Evolutionary conservation across 2,797 vertebrate species (phyloP), one percentile per base, ranked within the genome.

Genomic region (Tragelaphus oryx): DNA sequence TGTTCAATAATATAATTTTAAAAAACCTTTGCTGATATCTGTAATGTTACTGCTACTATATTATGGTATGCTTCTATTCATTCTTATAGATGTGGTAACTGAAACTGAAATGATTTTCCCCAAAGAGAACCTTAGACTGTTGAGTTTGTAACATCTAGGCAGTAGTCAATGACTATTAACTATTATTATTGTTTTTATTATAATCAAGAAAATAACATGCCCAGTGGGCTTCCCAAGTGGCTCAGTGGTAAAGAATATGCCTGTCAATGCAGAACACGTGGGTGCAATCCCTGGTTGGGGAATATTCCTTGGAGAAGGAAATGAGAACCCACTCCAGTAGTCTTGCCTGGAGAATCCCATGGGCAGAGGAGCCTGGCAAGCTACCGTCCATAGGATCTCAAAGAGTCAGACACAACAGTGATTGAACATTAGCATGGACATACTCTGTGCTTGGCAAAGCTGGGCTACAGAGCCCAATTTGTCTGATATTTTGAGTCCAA

Each of bases 181-280:
- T 79, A 37, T 50, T 87, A 52, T 55, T 75, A 3, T 55, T 87
- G 33, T 75, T 84, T 17, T 76, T 88, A 75, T n/a, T 90, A 74
- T 28, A 65, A 60, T 52, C 33, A 84, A 30, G 54, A 24, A 80
- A 28, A 4, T 75, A 41, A 60, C 11, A 28, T 24, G 22, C 22
- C 24, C 20, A 75, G 9, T 68, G 65, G 65, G 3, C 33, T 68
- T 22, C 33, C 33, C 33, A 68, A 68, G 33, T 68, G 33, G 33
- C 65, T 68, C 65, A 68, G 65, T 37, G 65, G 33, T 68, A 68
- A 68, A 37, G 33, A 68, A 37, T 68, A 68, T 68, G 18, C 65
- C 65, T 68, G 33, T 37, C 65, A 37, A 6, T 68, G 33, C 33
- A 68, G 33, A 37, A 68, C 9, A 37, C 0, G 0, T 0, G 0